A percentile compares a stretch with the other conserved stretches of the same genome.
phyloP scores from a whole-genome alignment of 2,888 invertebrate species.

The Caenorhabditis sulstoni region DNA sequence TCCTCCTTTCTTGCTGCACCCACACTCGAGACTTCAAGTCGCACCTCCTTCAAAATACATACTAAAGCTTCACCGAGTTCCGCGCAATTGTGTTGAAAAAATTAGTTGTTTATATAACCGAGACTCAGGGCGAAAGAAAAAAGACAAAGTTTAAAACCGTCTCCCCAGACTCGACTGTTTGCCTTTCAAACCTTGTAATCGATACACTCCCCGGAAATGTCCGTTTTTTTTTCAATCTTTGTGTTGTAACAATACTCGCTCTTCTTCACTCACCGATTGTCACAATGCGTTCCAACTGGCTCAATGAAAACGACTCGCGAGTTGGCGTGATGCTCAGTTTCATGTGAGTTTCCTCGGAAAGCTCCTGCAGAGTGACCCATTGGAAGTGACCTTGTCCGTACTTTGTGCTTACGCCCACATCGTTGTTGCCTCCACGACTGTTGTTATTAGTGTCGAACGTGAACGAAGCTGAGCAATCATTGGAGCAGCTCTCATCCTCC shows the following conservation, averaged over 20 bases:
- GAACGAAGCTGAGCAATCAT: slow-evolving; percentile 71
- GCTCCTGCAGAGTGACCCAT: slow-evolving; percentile 39
- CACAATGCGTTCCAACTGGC: slow-evolving; percentile 59
- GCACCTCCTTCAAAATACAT: slow-evolving; percentile 42
- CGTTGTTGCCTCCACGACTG: slow-evolving; percentile 48
- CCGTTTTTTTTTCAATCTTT: slow-evolving; percentile 16
- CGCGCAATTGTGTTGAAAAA: slow-evolving; percentile 53
- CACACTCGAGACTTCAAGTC: slow-evolving; percentile 15
- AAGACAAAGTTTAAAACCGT: slow-evolving; percentile 48
- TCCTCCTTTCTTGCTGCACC: neutral
- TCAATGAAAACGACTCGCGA: slow-evolving; percentile 58
- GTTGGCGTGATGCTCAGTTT: slow-evolving; percentile 62
- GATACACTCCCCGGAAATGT: slow-evolving; percentile 39
- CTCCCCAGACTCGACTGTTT: slow-evolving; percentile 22
- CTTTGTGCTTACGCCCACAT: slow-evolving; percentile 47
- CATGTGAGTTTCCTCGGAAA: slow-evolving; percentile 63
- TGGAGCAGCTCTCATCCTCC: slow-evolving; percentile 65
- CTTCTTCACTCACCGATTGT: slow-evolving; percentile 63
- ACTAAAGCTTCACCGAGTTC: slow-evolving; percentile 46
- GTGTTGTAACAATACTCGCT: slow-evolving; percentile 2
- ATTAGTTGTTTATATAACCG: slow-evolving; percentile 57
- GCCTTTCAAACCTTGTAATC: slow-evolving; percentile 48
- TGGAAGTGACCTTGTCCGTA: slow-evolving; percentile 18
- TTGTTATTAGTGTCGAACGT: slow-evolving; percentile 73
- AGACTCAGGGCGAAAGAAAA: slow-evolving; percentile 24